A percentile compares a stretch with the other conserved stretches of the same genome.
Evolutionary conservation across 2,113 vertebrate genomes (phyloP).

Genomic region (Cebidichthys violaceus): DNA sequence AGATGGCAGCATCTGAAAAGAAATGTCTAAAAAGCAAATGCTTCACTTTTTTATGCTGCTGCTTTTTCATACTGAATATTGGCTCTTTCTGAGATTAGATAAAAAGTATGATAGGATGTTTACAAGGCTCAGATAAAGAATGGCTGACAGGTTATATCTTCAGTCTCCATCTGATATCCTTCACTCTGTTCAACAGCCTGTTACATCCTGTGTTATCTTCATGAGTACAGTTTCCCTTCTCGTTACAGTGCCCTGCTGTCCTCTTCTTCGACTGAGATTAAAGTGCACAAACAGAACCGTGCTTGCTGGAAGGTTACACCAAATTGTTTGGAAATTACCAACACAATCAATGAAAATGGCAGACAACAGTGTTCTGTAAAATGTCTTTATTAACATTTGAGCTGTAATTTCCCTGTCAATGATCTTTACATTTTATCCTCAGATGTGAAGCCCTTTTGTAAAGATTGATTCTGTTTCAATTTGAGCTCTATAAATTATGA

Average conservation of each 20-base stretch:
- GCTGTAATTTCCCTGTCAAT: neutral
- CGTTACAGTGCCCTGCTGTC: neutral
- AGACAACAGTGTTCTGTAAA: neutral
- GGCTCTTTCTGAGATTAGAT: slow-evolving; percentile 15
- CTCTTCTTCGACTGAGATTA: neutral
- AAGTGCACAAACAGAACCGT: neutral
- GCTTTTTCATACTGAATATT: neutral
- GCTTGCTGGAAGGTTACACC: neutral
- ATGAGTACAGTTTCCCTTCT: neutral
- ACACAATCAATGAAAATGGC: neutral
- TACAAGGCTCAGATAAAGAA: neutral
- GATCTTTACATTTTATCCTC: neutral
- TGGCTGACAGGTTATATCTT: neutral
- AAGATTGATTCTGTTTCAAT: neutral
- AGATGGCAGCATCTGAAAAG: slow-evolving; percentile 58
- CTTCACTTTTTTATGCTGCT: neutral
- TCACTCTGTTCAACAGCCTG: neutral
- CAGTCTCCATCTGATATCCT: neutral
- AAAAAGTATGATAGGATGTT: neutral
- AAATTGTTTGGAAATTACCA: neutral
- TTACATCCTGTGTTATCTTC: neutral
- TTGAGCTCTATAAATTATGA: neutral
- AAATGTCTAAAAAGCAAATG: neutral
- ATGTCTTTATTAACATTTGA: neutral
- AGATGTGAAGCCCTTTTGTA: neutral